Evolutionary conservation across 2,113 vertebrate genomes (phyloP), one percentile per base, ranked within the genome.

Genomic region (Hypomesus transpacificus): DNA sequence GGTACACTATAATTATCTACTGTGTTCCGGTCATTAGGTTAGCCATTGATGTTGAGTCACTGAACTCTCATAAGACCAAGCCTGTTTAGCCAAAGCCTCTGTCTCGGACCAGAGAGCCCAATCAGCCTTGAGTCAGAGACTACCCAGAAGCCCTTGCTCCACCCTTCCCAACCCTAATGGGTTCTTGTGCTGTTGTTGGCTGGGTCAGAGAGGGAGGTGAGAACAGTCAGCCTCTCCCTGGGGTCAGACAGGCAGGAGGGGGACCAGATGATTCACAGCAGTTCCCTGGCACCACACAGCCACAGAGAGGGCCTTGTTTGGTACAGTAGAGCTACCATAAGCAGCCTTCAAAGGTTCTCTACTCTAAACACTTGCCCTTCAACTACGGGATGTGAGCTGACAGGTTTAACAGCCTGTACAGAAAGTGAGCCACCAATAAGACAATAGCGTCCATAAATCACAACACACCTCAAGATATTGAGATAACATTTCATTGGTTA

Each of bases 31-130:
- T 63, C 71, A 69, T 71, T 56, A 39, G 18, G n/a, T n/a, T 11
- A 46, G 68, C 21, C 75, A 76, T 57, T 68, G 66, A 83, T 71
- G 34, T 77, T 74, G 80, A 86, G 73, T 85, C 83, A 78, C 61
- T 78, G 66, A 80, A 69, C 22, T 74, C 52, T 50, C 56, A 50
- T 28, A 13, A 39, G 79, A 70, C 50, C 62, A 20, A 66, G 18
- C 51, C 78, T 20, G 67, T 69, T 28, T 57, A 34, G 68, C 8
- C 68, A 46, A 24, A 53, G 57, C 31, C 60, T 60, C 24, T 14
- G 24, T 24, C 63, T 50, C 53, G 67, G 21, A 57, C 50, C 56
- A 39, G 60, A 71, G 62, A 76, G 57, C n/a, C n/a, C 52, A 56
- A 79, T 61, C 70, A 75, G 24, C 17, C 2, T 14, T 50, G 69